Base-by-base conservation (phyloP, 2,113 vertebrate genomes). In the Strix aluco region DNA sequence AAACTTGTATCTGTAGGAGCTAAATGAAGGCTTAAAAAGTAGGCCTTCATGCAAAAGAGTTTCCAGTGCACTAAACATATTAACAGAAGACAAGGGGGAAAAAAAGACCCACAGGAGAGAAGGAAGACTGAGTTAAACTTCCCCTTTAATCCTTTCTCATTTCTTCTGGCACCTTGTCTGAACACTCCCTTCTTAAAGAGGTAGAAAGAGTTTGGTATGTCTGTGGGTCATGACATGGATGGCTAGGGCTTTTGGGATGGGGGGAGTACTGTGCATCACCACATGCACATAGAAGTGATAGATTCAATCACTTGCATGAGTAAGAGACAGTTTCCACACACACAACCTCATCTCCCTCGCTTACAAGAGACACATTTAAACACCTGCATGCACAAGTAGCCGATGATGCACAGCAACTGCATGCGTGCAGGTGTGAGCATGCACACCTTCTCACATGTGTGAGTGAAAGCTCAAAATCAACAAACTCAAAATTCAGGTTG, bases 401-500 rank as follows among this genome's bases (percentile, higher is more conserved):
- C 7, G 25, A 36, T 3, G 30, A 66, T 29, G 85, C 40, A 46
- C 18, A 38, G 58, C 14, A 72, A 36, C 3, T 18, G 34, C 44
- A 52, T 0, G 1, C 0, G 0, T 2, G 29, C 13, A 18, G 65
- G 17, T 42, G 51, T 0, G 14, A 81, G 74, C 54, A 44, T 0
- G 19, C 40, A 70, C 34, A 25, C 19, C 62, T 69, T 65, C 65
- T 44, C 29, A 27, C 1, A 13, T 0, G 0, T 2, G 4, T 5
- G 42, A 74, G 44, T 11, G 25, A 69, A 26, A 55, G 61, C 59
- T 25, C 61, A 59, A 22, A 61, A 47, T 19, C 69, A 63, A 23
- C 38, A 65, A 49, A 38, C 29, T 80, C 40, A 42, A 65, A 89
- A 59, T 15, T 20, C 8, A 1, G 25, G 19, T 3, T 75, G n/a